Evolutionary conservation across 2,113 vertebrate species (phyloP).

Genomic region (Burhinus bistriatus): DNA sequence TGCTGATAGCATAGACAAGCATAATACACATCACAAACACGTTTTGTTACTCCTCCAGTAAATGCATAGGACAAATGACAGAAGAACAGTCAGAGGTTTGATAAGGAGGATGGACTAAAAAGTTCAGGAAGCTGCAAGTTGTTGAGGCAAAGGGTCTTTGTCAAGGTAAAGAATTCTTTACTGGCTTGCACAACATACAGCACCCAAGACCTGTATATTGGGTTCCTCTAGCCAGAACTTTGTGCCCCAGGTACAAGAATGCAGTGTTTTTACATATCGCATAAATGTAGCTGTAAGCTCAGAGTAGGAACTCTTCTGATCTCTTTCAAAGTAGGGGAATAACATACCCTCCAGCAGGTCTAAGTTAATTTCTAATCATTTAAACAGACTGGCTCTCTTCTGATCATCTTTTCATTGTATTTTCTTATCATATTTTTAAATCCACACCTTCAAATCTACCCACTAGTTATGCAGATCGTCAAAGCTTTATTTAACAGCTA

Average conservation of each 20-base stretch:
- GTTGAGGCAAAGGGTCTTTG: neutral
- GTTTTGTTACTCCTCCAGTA: neutral
- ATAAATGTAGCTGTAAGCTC: neutral
- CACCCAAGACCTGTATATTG: neutral
- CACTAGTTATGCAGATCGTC: neutral
- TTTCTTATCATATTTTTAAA: neutral
- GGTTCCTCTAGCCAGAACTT: neutral
- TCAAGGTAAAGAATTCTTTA: neutral
- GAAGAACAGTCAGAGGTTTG: neutral
- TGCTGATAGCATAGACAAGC: neutral
- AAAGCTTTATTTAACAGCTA: neutral
- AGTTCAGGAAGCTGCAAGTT: neutral
- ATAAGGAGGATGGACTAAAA: no score
- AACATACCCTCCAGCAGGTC: neutral
- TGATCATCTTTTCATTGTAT: neutral
- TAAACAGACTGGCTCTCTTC: neutral
- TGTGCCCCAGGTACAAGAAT: neutral
- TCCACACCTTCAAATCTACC: neutral
- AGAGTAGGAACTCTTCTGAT: neutral
- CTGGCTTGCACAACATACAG: neutral
- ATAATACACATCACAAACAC: neutral
- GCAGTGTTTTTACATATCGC: accelerated
- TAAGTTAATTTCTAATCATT: neutral
- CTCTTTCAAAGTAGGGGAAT: neutral
- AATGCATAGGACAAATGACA: neutral